A percentile compares a stretch with the other conserved stretches of the same genome.
These are phyloP conservation scores for Sarcoramphus papa DNA, from an alignment of 2,797 vertebrate species.

Conservation along the genomic window DNA sequence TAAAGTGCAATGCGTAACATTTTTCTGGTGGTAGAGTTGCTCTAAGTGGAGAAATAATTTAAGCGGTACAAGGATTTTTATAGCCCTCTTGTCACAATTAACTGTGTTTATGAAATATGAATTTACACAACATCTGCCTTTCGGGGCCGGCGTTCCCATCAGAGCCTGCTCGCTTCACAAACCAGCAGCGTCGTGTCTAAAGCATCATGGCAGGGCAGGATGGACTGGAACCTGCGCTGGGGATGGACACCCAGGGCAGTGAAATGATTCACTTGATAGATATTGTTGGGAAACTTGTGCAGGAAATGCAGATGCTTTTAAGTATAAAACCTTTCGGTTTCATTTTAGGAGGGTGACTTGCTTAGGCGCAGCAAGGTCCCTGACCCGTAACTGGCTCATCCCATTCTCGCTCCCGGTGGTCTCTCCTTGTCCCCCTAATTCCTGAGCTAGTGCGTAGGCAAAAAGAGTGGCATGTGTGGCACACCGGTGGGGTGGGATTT, in stretches of 20 bases:
- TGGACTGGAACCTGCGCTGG: background rate
- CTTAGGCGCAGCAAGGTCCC: accelerated
- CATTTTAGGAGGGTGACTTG: background rate
- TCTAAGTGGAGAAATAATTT: conserved; percentile 28
- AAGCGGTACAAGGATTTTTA: conserved; percentile 6
- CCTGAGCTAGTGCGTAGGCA: background rate
- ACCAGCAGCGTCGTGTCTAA: background rate
- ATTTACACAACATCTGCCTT: conserved; percentile 22
- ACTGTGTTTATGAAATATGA: conserved; percentile 28
- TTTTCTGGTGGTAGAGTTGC: background rate
- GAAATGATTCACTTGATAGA: accelerated
- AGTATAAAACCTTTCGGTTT: background rate
- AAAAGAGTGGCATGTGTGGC: accelerated
- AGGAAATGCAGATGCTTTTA: background rate
- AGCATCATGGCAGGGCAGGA: background rate
- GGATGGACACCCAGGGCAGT: accelerated
- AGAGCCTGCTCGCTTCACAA: background rate
- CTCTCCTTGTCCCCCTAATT: background rate
- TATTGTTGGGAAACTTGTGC: background rate
- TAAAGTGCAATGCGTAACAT: background rate
- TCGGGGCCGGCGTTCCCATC: background rate
- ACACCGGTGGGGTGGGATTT: accelerated
- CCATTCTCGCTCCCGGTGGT: accelerated
- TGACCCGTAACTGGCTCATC: background rate
- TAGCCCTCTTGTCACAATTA: conserved; percentile 40